These are phyloP conservation scores for Phymanthus crucifer DNA, from an alignment of 92 coral and sea anemone genomes.

Conservation along the genomic window DNA sequence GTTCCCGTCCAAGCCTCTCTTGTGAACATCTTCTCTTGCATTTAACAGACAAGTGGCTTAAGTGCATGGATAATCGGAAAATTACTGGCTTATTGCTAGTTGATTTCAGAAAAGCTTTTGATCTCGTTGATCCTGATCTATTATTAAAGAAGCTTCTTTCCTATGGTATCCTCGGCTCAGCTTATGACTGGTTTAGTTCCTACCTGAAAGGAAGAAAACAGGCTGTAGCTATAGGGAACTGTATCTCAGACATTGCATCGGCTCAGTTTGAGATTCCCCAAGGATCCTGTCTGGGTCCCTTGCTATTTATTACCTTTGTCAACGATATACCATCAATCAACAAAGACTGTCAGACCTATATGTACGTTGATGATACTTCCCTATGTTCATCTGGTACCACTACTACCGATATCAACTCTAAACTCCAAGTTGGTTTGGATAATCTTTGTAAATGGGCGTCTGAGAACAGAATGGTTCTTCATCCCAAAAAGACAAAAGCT, in stretches of 20 bases:
- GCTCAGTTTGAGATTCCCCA: constrained; percentile 15
- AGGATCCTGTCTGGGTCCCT: constrained; percentile 24
- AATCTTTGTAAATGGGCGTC: constrained; percentile 16
- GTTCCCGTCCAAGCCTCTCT: constrained; percentile 22
- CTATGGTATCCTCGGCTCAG: constrained; percentile 15
- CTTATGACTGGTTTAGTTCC: constrained; percentile 15
- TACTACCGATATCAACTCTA: constrained; percentile 4
- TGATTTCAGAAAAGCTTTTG: constrained; percentile 32
- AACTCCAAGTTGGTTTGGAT: constrained; percentile 7
- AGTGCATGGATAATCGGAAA: constrained; percentile 18
- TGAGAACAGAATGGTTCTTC: constrained; percentile 27
- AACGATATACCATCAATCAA: constrained; percentile 21
- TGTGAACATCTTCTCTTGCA: constrained; percentile 8
- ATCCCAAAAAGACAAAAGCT: constrained; percentile 26
- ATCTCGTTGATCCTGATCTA: constrained; percentile 25
- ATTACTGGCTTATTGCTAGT: constrained; percentile 9
- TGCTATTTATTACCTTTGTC: constrained; percentile 15
- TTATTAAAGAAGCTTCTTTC: constrained; percentile 13
- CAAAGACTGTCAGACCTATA: constrained; percentile 10
- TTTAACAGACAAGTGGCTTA: constrained; percentile 6
- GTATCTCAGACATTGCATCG: constrained; percentile 8
- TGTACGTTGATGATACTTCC: constrained; percentile 25
- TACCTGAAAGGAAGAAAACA: constrained; percentile 31
- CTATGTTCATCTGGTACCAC: constrained; percentile 9
- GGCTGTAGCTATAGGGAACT: constrained; percentile 24